Conservation (phyloP, 2,888 invertebrate species). For the Lottia scabra region DNA sequence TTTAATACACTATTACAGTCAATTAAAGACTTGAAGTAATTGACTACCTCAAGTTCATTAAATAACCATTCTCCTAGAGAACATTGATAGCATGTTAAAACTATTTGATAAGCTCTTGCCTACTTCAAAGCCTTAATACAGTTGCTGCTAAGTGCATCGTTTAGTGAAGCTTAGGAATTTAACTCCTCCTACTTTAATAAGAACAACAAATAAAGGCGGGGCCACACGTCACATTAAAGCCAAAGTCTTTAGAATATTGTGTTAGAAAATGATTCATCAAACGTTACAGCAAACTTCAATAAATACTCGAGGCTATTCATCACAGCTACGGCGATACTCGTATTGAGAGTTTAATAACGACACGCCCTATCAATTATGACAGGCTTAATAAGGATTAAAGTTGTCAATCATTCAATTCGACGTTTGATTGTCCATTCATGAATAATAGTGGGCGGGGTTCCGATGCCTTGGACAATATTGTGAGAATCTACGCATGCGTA, state of each 20-base stretch:
- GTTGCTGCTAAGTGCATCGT: not conserved
- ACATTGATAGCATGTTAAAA: conserved; percentile 4
- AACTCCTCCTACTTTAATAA: not conserved
- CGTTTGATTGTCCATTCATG: not conserved
- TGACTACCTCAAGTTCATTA: conserved; percentile 24
- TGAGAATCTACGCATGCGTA: not conserved
- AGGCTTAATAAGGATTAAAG: not conserved
- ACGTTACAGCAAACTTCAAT: not conserved
- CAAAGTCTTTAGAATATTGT: not conserved
- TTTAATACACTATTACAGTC: conserved; percentile 2
- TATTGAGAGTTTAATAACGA: not conserved
- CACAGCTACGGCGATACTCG: not conserved
- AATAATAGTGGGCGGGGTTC: not conserved
- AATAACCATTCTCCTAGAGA: conserved; percentile 21
- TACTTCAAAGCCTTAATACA: not conserved
- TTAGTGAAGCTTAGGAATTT: not conserved
- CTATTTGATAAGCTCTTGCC: conserved; percentile 2
- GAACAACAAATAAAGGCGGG: not conserved
- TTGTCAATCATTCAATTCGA: not conserved
- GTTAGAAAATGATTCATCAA: conserved; percentile 6
- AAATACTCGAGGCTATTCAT: conserved; percentile 2
- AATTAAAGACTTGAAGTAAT: conserved; percentile 3
- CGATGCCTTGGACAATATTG: not conserved
- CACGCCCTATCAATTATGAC: conserved; percentile 6
- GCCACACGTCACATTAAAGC: not conserved